Evolutionary conservation across 2,888 invertebrate genomes (phyloP).

Genomic region (Furcula furcula): DNA sequence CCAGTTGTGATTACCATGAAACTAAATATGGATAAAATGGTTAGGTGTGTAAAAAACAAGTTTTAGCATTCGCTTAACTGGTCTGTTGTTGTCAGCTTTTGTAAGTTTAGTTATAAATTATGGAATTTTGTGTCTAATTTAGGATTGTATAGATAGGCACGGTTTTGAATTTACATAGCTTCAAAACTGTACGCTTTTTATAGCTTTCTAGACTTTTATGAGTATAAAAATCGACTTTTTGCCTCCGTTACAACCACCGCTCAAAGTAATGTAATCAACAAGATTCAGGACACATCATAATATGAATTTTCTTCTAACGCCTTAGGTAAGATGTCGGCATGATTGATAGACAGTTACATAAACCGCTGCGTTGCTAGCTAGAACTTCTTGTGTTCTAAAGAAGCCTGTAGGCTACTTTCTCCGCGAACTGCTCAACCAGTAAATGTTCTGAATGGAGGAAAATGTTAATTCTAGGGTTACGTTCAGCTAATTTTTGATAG

Average conservation of each 20-base stretch:
- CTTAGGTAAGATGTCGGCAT: constrained; percentile 31
- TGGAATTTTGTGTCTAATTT: too few relatives aligned
- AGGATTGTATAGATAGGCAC: too few relatives aligned
- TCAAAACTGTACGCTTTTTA: background rate
- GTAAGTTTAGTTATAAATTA: too few relatives aligned
- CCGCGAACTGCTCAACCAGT: constrained; percentile 10
- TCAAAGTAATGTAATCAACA: constrained; percentile 9
- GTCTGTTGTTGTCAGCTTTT: background rate
- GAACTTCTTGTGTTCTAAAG: constrained; percentile 22
- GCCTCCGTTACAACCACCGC: background rate
- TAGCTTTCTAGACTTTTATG: background rate
- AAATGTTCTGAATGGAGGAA: constrained; percentile 17
- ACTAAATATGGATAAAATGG: background rate
- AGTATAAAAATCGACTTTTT: background rate
- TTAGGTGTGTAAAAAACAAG: background rate
- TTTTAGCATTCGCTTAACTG: background rate
- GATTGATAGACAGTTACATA: constrained; percentile 45
- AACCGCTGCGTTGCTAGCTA: constrained; percentile 36
- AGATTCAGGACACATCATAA: constrained; percentile 17
- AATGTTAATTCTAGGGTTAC: too few relatives aligned
- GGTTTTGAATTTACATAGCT: too few relatives aligned
- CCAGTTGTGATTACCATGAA: background rate
- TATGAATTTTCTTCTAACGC: constrained; percentile 37
- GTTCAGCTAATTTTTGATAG: too few relatives aligned
- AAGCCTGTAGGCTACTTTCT: constrained; percentile 20